These are phyloP conservation scores for Hyposmocoma kahamanoa DNA, from an alignment of 1,140 invertebrate genomes.

Conservation along the genomic window DNA sequence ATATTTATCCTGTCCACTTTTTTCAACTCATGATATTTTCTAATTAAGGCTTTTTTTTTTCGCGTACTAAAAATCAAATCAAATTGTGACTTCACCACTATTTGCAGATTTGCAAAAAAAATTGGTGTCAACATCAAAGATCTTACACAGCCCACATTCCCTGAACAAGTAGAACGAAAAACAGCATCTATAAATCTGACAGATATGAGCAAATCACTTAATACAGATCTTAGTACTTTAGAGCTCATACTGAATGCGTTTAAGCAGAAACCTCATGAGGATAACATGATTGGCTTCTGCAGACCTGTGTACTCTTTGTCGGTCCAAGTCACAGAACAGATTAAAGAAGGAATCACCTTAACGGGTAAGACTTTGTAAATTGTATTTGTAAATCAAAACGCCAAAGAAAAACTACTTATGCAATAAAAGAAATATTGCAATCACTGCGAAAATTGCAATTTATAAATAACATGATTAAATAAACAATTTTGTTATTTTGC, in stretches of 20 bases:
- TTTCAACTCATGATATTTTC: too few species aligned
- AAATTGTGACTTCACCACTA: conserved; percentile 7
- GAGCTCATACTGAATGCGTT: conserved; percentile 65
- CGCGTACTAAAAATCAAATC: too few species aligned
- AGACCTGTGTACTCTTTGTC: conserved; percentile 65
- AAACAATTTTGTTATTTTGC: too few species aligned
- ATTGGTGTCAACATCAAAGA: conserved; percentile 62
- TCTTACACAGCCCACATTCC: conserved; percentile 58
- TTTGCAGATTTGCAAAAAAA: conserved; percentile 60
- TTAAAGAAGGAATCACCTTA: conserved; percentile 50
- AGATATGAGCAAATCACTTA: conserved; percentile 38
- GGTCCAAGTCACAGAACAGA: conserved; percentile 48
- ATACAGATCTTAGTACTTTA: conserved; percentile 45
- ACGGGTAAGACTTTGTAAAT: conserved; percentile 53
- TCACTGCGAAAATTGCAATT: too few species aligned
- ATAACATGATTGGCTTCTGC: conserved; percentile 60
- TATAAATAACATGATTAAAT: too few species aligned
- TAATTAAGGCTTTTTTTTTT: too few species aligned
- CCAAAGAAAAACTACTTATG: too few species aligned
- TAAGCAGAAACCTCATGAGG: conserved; percentile 58
- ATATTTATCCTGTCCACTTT: too few species aligned
- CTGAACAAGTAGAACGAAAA: conserved; percentile 50
- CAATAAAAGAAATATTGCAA: too few species aligned
- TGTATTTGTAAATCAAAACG: too few species aligned
- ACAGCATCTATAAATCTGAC: conserved; percentile 26